Percentiles rank a stretch among this genome's conserved stretches.
Conservation (phyloP, 2,113 vertebrate species). For the Zapornia atra region DNA sequence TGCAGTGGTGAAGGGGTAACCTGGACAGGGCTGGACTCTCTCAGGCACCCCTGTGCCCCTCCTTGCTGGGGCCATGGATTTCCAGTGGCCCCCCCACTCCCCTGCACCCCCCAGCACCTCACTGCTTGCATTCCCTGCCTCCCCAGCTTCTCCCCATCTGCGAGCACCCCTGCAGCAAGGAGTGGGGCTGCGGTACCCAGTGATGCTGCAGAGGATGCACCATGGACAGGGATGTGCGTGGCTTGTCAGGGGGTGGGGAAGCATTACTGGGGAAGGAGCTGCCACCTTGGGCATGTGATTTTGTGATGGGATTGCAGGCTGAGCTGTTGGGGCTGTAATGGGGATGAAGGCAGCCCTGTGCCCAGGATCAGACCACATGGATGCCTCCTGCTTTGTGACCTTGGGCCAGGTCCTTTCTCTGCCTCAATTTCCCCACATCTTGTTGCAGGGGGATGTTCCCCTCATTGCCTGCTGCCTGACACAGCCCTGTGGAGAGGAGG, state of each 20-base stretch:
- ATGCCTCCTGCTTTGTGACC: neutral
- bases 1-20: neutral
- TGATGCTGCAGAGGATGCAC: constrained; percentile 6
- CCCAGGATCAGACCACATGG: neutral
- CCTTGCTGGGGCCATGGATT: fast-evolving
- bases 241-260: neutral
- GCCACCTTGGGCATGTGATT: neutral
- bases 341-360: neutral
- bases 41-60: neutral
- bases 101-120: neutral
- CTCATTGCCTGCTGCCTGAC: neutral
- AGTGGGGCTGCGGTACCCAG: constrained; percentile 22
- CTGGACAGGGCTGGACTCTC: neutral
- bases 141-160: neutral
- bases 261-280: neutral
- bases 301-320: neutral
- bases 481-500: neutral
- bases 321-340: neutral
- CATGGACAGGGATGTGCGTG: neutral
- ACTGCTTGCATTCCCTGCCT: neutral
- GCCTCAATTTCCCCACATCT: neutral
- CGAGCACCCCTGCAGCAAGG: neutral
- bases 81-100: neutral
- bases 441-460: neutral
- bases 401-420: neutral